A percentile compares a stretch with the other conserved stretches of the same genome.
Evolutionary conservation across 2,797 vertebrate genomes (phyloP).

Genomic region (Crax fasciolata): DNA sequence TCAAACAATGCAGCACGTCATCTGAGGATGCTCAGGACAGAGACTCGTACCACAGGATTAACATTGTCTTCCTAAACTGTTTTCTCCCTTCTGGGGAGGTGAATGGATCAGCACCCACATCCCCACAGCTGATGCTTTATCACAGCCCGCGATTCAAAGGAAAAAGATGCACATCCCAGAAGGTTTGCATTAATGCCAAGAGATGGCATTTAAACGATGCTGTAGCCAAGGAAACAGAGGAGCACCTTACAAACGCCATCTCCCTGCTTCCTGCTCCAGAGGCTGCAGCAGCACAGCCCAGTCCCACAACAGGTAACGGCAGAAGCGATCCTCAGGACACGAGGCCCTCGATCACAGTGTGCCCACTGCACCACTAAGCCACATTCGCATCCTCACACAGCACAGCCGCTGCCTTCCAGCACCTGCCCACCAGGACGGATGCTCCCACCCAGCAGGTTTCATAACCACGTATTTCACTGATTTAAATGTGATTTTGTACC

Average conservation of each 20-base stretch:
- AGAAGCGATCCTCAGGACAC: not conserved
- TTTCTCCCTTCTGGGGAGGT: not conserved
- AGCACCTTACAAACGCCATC: not conserved
- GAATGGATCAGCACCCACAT: not conserved
- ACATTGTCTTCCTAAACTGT: not conserved
- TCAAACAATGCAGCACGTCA: not conserved
- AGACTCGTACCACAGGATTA: not conserved
- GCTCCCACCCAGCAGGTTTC: not conserved
- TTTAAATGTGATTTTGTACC: not conserved
- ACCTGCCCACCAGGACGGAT: not conserved
- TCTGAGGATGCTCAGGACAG: not conserved
- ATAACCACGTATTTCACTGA: not conserved
- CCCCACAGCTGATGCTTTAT: not conserved
- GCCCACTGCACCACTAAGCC: not conserved
- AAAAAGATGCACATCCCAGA: not conserved
- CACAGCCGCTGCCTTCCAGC: not conserved
- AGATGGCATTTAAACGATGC: not conserved
- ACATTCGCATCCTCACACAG: no score
- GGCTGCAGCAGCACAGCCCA: not conserved
- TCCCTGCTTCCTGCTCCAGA: not conserved
- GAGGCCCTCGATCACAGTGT: not conserved
- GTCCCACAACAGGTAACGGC: not conserved
- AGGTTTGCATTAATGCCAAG: slow-evolving; percentile 37
- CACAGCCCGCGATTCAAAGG: not conserved
- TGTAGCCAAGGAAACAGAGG: slow-evolving; percentile 52